phyloP scores from a whole-genome alignment of 2,113 vertebrate species.

The Silurus asotus region DNA sequence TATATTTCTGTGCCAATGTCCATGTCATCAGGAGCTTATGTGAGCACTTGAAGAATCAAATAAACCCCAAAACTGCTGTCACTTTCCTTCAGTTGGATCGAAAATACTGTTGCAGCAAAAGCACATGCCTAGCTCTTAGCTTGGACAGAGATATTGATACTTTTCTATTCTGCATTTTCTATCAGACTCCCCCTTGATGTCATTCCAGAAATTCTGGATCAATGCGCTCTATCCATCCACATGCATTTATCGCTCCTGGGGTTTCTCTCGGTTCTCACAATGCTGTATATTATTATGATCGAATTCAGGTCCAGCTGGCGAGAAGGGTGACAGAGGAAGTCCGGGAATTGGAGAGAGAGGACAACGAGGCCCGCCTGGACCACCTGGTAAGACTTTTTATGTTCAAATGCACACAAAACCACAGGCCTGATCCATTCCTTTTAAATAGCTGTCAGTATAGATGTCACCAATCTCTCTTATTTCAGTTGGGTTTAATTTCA shows the following conservation, averaged over 20 bases:
- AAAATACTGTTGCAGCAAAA: background rate
- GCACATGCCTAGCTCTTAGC: background rate
- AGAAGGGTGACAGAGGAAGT: conserved; percentile 88
- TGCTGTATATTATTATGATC: conserved; percentile 17
- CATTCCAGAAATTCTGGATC: background rate
- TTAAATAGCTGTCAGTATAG: conserved; percentile 19
- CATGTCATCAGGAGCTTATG: background rate
- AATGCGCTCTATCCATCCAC: background rate
- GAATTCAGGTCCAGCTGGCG: conserved; percentile 81
- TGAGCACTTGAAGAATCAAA: too few relatives aligned
- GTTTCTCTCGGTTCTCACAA: background rate
- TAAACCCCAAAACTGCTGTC: background rate
- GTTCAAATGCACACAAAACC: background rate
- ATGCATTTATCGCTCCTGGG: background rate
- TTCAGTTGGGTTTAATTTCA: background rate
- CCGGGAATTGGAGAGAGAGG: conserved; percentile 83
- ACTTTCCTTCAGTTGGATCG: background rate
- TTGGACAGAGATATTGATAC: background rate
- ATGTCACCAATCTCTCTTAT: background rate
- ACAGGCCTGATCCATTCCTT: background rate
- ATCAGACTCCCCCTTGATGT: background rate
- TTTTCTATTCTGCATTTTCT: conserved; percentile 11
- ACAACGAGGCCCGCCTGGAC: conserved; percentile 80
- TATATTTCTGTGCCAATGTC: too few relatives aligned
- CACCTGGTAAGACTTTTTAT: conserved; percentile 75